A percentile compares a stretch with the other conserved stretches of the same genome.
These are phyloP conservation scores for Neodiprion virginianus DNA, from an alignment of 1,140 invertebrate genomes.

Conservation along the genomic window DNA sequence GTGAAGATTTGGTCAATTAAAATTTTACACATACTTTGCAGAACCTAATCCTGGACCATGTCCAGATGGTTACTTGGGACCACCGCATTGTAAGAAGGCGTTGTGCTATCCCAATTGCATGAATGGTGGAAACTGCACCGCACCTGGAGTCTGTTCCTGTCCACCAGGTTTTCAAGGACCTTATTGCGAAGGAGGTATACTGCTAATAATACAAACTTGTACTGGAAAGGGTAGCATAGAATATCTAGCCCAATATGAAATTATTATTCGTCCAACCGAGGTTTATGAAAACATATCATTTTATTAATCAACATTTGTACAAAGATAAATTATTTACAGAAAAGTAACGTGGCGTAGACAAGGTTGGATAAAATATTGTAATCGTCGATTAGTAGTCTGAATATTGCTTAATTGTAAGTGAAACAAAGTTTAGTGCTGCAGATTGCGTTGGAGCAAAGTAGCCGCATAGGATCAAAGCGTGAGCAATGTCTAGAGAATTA, in stretches of 20 bases:
- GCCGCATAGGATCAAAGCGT: too few relatives aligned
- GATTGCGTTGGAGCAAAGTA: too few relatives aligned
- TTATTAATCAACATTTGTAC: conserved; percentile 15
- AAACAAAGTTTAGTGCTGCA: too few relatives aligned
- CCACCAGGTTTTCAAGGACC: conserved; percentile 87
- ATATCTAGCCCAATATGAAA: too few relatives aligned
- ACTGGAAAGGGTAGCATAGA: too few relatives aligned
- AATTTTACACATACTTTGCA: conserved; percentile 48
- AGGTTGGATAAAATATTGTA: too few relatives aligned
- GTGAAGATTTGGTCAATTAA: background rate
- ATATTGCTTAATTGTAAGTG: too few relatives aligned
- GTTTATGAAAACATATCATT: background rate
- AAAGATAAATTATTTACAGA: too few relatives aligned
- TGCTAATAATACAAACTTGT: background rate
- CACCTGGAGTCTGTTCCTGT: conserved; percentile 86
- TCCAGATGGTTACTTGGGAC: conserved; percentile 86
- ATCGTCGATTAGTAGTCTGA: too few relatives aligned
- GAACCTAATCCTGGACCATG: conserved; percentile 89
- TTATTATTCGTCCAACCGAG: too few relatives aligned
- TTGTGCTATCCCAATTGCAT: conserved; percentile 92
- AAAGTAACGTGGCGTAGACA: too few relatives aligned
- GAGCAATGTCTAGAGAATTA: too few relatives aligned
- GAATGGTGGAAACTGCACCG: conserved; percentile 90
- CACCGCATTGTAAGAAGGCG: conserved; percentile 83
- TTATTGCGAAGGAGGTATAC: conserved; percentile 88